These are phyloP conservation scores for Agonopterix arenella DNA, from an alignment of 2,888 invertebrate genomes.

Conservation along the genomic window DNA sequence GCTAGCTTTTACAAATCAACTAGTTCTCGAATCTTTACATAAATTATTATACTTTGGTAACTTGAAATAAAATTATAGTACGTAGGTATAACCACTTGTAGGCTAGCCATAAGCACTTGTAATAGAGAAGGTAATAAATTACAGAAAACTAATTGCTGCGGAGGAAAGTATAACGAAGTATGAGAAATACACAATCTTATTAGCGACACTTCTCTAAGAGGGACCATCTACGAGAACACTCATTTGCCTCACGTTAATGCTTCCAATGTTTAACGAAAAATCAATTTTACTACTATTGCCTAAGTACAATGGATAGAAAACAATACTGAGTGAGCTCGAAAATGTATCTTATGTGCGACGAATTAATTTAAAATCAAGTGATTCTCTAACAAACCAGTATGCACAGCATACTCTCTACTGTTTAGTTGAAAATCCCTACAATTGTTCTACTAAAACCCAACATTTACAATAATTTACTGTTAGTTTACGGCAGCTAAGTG, in stretches of 20 bases:
- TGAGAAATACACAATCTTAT: conserved; percentile 15
- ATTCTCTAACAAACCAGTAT: conserved; percentile 29
- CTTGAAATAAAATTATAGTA: conserved; percentile 55
- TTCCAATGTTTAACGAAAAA: background rate
- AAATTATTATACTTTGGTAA: conserved; percentile 61
- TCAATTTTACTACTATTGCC: conserved; percentile 10
- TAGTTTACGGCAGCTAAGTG: conserved; percentile 25
- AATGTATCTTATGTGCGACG: background rate
- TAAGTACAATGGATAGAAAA: conserved; percentile 29
- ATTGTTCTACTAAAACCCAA: conserved; percentile 14
- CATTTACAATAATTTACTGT: conserved; percentile 10
- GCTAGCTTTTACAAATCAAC: conserved; percentile 3
- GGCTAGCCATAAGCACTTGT: conserved; percentile 29
- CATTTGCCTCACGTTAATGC: conserved; percentile 9
- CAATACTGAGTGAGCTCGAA: conserved; percentile 26
- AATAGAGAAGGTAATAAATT: conserved; percentile 26
- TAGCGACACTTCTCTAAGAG: conserved; percentile 20
- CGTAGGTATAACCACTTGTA: conserved; percentile 29
- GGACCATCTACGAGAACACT: conserved; percentile 21
- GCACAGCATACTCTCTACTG: conserved; percentile 33
- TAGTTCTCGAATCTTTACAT: conserved; percentile 9
- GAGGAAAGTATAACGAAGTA: conserved; percentile 32
- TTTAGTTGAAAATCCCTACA: conserved; percentile 1
- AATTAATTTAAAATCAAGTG: conserved; percentile 13
- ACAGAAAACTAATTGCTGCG: conserved; percentile 18